A percentile compares a stretch with the other conserved stretches of the same genome.
These are phyloP conservation scores for Melanotaenia pygmaea DNA, from an alignment of 2,797 vertebrate genomes.

Conservation along the genomic window DNA sequence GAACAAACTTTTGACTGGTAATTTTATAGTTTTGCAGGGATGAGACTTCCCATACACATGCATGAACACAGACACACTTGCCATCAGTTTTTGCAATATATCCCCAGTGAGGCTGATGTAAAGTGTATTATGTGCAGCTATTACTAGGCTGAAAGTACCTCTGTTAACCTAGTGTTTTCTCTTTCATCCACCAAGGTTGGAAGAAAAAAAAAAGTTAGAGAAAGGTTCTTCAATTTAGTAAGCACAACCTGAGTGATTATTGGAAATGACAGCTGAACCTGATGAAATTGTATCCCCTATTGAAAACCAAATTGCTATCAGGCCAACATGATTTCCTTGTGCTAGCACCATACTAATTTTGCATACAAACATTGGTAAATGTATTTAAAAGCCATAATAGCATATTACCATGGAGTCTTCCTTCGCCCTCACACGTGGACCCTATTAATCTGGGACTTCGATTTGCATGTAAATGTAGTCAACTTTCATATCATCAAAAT, in stretches of 20 bases:
- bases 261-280: slow-evolving; percentile 99
- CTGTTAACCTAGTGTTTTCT: slow-evolving; percentile 85
- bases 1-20: slow-evolving; percentile 7
- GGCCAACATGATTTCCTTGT: slow-evolving; percentile 95
- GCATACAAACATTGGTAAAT: slow-evolving; percentile 96
- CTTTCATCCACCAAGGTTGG: slow-evolving; percentile 79
- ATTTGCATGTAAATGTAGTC: slow-evolving; percentile 99
- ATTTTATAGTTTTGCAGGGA: slow-evolving; percentile 22
- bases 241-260: slow-evolving; percentile 94
- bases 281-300: slow-evolving; percentile 99
- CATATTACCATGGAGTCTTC: slow-evolving; percentile 95
- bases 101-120: slow-evolving; percentile 31
- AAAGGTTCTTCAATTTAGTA: slow-evolving; percentile 93
- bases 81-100: slow-evolving; percentile 12
- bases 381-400: slow-evolving; percentile 99
- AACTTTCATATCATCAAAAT: slow-evolving; percentile 99
- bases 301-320: slow-evolving; percentile 99
- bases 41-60: slow-evolving; percentile 5
- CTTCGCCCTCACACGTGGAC: slow-evolving; percentile 86
- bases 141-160: slow-evolving; percentile 51
- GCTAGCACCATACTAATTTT: slow-evolving; percentile 94
- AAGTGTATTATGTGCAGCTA: slow-evolving; percentile 36
- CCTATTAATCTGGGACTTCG: slow-evolving; percentile 99
- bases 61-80: slow-evolving; percentile 4
- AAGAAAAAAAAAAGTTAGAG: slow-evolving; percentile 48